Percentiles rank a stretch among this genome's conserved stretches.
Conservation (phyloP, 1,140 invertebrate genomes). For the Dreissena rostriformis region DNA sequence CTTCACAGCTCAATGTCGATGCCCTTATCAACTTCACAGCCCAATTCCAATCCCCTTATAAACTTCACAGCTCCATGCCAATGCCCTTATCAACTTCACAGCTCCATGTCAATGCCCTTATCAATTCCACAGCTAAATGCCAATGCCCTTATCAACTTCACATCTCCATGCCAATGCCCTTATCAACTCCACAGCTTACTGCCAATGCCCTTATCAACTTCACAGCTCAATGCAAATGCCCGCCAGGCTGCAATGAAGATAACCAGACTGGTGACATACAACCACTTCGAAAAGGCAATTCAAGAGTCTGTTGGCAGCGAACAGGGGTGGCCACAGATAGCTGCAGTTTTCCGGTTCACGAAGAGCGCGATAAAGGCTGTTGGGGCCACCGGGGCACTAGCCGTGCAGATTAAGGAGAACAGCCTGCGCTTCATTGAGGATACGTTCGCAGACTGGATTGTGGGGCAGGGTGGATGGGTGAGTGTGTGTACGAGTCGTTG, state of each 20-base stretch:
- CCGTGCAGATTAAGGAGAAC: slow-evolving; percentile 70
- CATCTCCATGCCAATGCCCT: too few relatives aligned
- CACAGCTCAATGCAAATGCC: slow-evolving; percentile 32
- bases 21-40: too few relatives aligned
- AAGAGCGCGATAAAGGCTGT: slow-evolving; percentile 67
- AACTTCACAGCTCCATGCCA: too few relatives aligned
- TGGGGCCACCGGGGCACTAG: slow-evolving; percentile 65
- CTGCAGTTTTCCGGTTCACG: slow-evolving; percentile 73
- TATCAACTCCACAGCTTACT: too few relatives aligned
- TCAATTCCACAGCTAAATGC: too few relatives aligned
- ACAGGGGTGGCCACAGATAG: slow-evolving; percentile 72
- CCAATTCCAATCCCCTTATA: too few relatives aligned
- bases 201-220: background rate
- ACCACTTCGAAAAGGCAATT: slow-evolving; percentile 69
- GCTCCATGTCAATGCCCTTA: too few relatives aligned
- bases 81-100: too few relatives aligned
- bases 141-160: too few relatives aligned
- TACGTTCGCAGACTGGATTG: slow-evolving; percentile 73
- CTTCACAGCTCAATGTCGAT: too few relatives aligned
- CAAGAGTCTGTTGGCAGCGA: slow-evolving; percentile 62
- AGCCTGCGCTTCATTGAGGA: slow-evolving; percentile 74
- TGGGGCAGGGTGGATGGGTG: slow-evolving; percentile 77
- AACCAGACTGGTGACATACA: slow-evolving; percentile 59
- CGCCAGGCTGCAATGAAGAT: slow-evolving; percentile 30
- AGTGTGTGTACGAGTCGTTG: slow-evolving; percentile 32